These are phyloP conservation scores for Melanaphis sacchari DNA, from an alignment of 1,140 invertebrate species.

Conservation along the genomic window DNA sequence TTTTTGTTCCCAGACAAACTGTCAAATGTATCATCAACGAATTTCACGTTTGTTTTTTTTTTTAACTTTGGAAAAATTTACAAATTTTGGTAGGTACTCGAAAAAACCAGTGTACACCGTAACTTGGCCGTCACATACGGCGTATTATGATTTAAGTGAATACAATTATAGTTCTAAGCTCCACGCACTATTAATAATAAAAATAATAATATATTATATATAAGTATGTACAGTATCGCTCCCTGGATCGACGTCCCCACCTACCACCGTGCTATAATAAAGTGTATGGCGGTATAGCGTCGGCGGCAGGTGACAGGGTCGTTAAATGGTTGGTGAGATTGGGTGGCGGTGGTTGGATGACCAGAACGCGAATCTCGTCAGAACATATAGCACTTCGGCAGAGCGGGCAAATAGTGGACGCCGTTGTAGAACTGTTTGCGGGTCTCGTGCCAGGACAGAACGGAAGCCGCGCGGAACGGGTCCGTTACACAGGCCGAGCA, in stretches of 20 bases:
- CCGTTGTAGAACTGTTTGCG: conserved; percentile 78
- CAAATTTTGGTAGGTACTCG: neutral
- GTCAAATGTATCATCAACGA: too few relatives aligned
- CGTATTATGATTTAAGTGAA: neutral
- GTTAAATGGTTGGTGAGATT: too few relatives aligned
- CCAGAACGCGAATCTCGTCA: conserved; percentile 63
- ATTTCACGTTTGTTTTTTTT: too few relatives aligned
- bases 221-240: neutral
- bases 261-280: neutral
- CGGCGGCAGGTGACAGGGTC: neutral
- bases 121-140: neutral
- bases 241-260: neutral
- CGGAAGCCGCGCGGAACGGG: conserved; percentile 77
- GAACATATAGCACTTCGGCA: conserved; percentile 74
- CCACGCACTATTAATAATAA: neutral
- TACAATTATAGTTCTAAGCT: neutral
- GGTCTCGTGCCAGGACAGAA: conserved; percentile 77
- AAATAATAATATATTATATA: neutral
- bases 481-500: conserved; percentile 75
- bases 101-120: too few relatives aligned
- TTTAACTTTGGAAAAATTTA: neutral
- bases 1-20: neutral
- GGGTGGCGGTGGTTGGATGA: too few relatives aligned
- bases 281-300: neutral
- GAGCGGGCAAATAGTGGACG: conserved; percentile 72